phyloP scores from a whole-genome alignment of 1,140 invertebrate genomes.

The Panagrolaimus sp. region DNA sequence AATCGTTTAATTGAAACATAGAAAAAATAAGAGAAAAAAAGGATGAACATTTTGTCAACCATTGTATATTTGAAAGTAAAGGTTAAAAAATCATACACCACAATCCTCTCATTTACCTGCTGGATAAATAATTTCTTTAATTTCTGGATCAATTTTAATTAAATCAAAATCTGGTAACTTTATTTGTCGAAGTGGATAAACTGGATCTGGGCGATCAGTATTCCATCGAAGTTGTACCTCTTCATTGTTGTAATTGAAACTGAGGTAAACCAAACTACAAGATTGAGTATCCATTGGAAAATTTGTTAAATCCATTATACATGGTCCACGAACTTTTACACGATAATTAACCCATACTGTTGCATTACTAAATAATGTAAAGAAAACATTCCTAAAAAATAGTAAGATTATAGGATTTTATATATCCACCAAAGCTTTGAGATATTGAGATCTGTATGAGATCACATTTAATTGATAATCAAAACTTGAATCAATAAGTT shows the following conservation, averaged over 20 bases:
- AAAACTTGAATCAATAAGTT: too few species aligned
- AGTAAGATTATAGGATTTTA: background rate
- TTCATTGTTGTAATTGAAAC: constrained; percentile 45
- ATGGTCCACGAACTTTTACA: constrained; percentile 40
- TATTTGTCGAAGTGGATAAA: constrained; percentile 38
- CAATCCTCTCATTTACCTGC: constrained; percentile 46
- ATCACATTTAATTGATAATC: too few species aligned
- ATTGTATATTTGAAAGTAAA: too few species aligned
- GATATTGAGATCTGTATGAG: too few species aligned
- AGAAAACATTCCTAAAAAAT: constrained; percentile 34
- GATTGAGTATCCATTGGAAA: constrained; percentile 41
- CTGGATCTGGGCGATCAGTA: constrained; percentile 23
- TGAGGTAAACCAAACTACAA: constrained; percentile 32
- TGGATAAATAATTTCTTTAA: constrained; percentile 20
- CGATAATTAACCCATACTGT: constrained; percentile 41
- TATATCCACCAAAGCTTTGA: background rate
- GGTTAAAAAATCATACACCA: too few species aligned
- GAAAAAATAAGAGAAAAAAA: too few species aligned
- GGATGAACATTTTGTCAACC: too few species aligned
- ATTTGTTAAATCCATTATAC: constrained; percentile 31
- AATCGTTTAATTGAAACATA: too few species aligned
- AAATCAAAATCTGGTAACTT: constrained; percentile 40
- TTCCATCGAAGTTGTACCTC: constrained; percentile 42
- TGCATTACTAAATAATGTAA: constrained; percentile 45
- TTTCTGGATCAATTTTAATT: constrained; percentile 27